Conservation (phyloP, 2,113 vertebrate genomes). For the Procavia capensis region DNA sequence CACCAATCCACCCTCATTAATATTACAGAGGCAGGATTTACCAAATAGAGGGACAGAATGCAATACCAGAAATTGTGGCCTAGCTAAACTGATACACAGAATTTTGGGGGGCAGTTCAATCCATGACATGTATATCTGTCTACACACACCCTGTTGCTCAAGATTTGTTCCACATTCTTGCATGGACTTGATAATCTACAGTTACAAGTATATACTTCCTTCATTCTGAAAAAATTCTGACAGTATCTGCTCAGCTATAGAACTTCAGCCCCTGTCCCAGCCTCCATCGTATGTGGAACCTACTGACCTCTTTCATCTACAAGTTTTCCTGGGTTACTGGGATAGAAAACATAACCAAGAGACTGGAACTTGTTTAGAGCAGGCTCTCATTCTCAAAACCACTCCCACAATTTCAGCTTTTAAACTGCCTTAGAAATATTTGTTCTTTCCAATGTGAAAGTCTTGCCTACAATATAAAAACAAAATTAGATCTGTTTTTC, state of each 20-base stretch:
- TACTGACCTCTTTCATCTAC: neutral
- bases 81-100: too few relatives aligned
- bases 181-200: neutral
- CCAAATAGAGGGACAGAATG: too few relatives aligned
- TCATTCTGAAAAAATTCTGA: neutral
- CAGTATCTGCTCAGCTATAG: neutral
- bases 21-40: too few relatives aligned
- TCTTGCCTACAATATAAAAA: neutral
- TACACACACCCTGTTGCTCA: neutral
- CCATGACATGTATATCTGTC: too few relatives aligned
- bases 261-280: neutral
- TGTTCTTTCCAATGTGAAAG: constrained; percentile 38
- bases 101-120: too few relatives aligned
- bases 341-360: neutral
- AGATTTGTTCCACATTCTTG: neutral
- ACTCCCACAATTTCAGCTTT: neutral
- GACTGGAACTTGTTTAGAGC: neutral
- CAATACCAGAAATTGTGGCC: too few relatives aligned
- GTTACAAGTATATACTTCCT: neutral
- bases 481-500: neutral
- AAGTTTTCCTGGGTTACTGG: neutral
- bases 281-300: neutral
- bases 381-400: neutral
- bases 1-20: too few relatives aligned
- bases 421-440: neutral